Evolutionary conservation across 2,797 vertebrate species (phyloP).

Genomic region (Manis javanica): DNA sequence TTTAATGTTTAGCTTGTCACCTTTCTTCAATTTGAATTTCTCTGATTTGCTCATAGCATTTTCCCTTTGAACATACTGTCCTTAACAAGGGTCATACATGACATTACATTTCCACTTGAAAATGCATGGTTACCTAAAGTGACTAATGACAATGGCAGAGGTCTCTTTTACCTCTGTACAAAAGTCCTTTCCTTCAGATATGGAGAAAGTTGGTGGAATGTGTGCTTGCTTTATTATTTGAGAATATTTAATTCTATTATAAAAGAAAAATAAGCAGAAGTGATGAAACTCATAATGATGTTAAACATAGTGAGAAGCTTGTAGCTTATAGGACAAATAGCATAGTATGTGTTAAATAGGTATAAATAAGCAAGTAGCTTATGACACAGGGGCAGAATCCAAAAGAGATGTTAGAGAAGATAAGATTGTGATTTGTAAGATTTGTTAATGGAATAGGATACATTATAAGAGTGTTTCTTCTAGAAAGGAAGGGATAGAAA

Average conservation of each 20-base stretch:
- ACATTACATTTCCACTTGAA: conserved; percentile 39
- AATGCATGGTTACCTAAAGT: conserved; percentile 15
- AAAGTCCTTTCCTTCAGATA: conserved; percentile 11
- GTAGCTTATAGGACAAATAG: background rate
- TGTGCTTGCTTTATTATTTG: background rate
- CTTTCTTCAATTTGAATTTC: conserved; percentile 39
- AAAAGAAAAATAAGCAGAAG: conserved; percentile 45
- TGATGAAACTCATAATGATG: background rate
- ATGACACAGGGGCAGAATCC: background rate
- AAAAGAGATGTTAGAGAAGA: background rate
- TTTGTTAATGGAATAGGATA: background rate
- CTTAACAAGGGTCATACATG: background rate
- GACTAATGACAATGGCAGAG: conserved; percentile 27
- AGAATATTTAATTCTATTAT: conserved; percentile 53
- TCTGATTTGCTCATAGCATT: conserved; percentile 8
- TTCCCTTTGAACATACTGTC: background rate
- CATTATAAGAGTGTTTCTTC: background rate
- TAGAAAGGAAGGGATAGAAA: background rate
- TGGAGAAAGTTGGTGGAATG: conserved; percentile 22
- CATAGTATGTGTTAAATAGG: background rate
- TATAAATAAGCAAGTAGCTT: conserved; percentile 14
- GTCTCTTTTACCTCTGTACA: background rate
- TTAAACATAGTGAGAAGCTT: background rate
- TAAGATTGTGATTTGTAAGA: background rate
- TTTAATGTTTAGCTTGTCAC: conserved; percentile 36